These are phyloP conservation scores for Agrotis segetum DNA, from an alignment of 2,888 invertebrate genomes.

Conservation along the genomic window DNA sequence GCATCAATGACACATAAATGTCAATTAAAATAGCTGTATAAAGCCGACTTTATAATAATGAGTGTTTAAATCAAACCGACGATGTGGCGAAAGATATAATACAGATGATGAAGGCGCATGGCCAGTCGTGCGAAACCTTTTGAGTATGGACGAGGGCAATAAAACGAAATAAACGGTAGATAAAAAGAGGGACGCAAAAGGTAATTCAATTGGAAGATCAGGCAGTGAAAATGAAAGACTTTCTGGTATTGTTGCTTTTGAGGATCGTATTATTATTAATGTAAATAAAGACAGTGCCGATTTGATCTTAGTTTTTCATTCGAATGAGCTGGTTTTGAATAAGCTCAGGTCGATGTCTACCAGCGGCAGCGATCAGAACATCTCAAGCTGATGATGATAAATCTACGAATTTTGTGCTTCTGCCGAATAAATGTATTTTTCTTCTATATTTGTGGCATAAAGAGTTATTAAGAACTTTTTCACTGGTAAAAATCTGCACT, in stretches of 20 bases:
- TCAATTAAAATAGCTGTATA: conserved; percentile 73
- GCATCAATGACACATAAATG: conserved; percentile 68
- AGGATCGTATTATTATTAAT: background rate
- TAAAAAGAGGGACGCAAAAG: conserved; percentile 26
- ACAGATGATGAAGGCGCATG: conserved; percentile 11
- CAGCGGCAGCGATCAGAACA: too few relatives aligned
- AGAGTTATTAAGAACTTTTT: too few relatives aligned
- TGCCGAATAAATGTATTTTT: too few relatives aligned
- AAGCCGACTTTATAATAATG: conserved; percentile 63
- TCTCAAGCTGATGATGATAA: too few relatives aligned
- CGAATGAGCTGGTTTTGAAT: too few relatives aligned
- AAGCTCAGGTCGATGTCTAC: too few relatives aligned
- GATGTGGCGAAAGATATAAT: conserved; percentile 33
- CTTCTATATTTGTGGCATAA: too few relatives aligned
- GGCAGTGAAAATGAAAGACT: background rate
- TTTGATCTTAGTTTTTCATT: background rate
- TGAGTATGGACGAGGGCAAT: conserved; percentile 16
- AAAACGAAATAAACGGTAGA: conserved; percentile 32
- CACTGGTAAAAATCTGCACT: too few relatives aligned
- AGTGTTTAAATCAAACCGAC: conserved; percentile 55
- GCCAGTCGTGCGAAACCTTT: conserved; percentile 32
- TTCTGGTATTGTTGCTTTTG: background rate
- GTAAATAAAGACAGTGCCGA: background rate
- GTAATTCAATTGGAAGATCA: conserved; percentile 41
- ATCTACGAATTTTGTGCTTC: too few relatives aligned